A percentile compares a stretch with the other conserved stretches of the same genome.
Evolutionary conservation across 2,113 vertebrate species (phyloP).

Genomic region (Oreocharis arfaki): DNA sequence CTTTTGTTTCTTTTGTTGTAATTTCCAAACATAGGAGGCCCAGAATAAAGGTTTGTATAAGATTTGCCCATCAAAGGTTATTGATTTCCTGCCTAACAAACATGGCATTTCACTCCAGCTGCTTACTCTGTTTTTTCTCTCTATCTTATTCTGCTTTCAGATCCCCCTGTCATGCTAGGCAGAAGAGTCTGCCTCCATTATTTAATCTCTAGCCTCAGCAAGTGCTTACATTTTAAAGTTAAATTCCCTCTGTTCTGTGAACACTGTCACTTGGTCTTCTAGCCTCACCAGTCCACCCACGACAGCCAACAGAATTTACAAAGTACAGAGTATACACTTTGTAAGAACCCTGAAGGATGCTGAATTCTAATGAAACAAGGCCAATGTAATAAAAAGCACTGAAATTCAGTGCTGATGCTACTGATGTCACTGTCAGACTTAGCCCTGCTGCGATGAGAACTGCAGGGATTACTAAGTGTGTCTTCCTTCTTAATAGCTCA

Average conservation of each 20-base stretch:
- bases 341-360: neutral
- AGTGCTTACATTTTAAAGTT: slow-evolving; percentile 13
- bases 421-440: neutral
- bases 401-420: neutral
- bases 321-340: neutral
- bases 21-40: neutral
- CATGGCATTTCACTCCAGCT: neutral
- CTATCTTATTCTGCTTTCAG: neutral
- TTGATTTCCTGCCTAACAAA: slow-evolving; percentile 19
- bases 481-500: slow-evolving; percentile 46
- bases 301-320: neutral
- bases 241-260: neutral
- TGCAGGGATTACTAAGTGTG: slow-evolving; percentile 10
- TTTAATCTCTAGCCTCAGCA: neutral
- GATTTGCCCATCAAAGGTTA: neutral
- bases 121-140: neutral
- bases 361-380: slow-evolving; percentile 6
- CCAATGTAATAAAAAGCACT: neutral
- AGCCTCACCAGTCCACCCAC: neutral
- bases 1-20: slow-evolving; percentile 1
- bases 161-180: neutral
- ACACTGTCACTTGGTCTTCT: neutral
- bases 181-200: slow-evolving; percentile 19
- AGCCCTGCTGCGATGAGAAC: slow-evolving; percentile 4
- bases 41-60: slow-evolving; percentile 24